Conservation (phyloP, 2,113 vertebrate species). For the Perognathus longimembris region DNA sequence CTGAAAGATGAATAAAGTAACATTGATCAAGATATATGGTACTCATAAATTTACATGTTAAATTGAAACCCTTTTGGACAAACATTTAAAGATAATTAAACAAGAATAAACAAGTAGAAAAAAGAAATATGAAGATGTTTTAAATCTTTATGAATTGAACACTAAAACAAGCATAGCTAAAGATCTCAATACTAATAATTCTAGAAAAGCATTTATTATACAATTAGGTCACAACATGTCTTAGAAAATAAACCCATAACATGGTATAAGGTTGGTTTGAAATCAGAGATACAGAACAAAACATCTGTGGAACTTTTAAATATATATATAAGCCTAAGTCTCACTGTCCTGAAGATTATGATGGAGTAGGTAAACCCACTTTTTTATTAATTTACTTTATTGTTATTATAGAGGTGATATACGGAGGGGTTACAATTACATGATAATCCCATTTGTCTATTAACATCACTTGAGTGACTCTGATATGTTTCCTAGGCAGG, state of each 20-base stretch:
- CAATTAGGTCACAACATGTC: not conserved
- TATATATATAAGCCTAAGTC: not conserved
- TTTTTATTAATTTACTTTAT: too few relatives aligned
- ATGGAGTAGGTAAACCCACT: not conserved
- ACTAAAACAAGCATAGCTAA: not conserved
- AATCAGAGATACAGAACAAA: conserved; percentile 43
- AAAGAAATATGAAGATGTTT: too few relatives aligned
- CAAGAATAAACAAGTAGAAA: too few relatives aligned
- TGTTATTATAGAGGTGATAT: too few relatives aligned
- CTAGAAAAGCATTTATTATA: conserved; percentile 49
- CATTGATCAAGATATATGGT: too few relatives aligned
- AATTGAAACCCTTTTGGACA: too few relatives aligned
- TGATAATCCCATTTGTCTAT: too few relatives aligned
- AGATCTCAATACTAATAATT: conserved; percentile 43
- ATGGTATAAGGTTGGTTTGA: not conserved
- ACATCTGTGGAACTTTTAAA: not conserved
- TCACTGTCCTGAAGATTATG: not conserved
- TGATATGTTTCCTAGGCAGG: not conserved
- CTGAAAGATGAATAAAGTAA: too few relatives aligned
- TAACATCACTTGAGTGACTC: not conserved
- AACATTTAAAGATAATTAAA: too few relatives aligned
- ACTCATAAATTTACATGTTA: not conserved
- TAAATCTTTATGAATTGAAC: conserved; percentile 14
- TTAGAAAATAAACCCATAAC: conserved; percentile 23
- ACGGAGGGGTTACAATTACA: too few relatives aligned